Percentiles rank a stretch among this genome's conserved stretches.
Evolutionary conservation across 1,140 invertebrate genomes (phyloP).

Genomic region (Lethocerus indicus): DNA sequence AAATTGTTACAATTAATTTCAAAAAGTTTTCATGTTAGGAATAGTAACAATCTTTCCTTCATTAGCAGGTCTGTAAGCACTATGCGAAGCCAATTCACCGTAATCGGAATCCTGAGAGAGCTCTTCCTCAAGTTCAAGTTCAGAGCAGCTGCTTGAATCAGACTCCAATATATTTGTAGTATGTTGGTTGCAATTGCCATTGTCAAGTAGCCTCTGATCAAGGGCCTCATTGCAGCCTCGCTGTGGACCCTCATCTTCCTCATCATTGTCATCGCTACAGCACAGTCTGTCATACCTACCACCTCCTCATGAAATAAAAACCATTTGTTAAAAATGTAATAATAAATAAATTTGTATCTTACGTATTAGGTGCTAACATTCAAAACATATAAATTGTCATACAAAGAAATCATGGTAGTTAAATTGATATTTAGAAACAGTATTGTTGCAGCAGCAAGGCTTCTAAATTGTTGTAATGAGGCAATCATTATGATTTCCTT

Average conservation of each 20-base stretch:
- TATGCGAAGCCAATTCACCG: too few species aligned
- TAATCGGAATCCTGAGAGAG: slow-evolving; percentile 17
- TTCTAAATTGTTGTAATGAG: too few species aligned
- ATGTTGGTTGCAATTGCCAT: neutral
- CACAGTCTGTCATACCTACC: slow-evolving; percentile 16
- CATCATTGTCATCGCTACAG: slow-evolving; percentile 11
- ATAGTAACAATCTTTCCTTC: too few species aligned
- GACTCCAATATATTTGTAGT: slow-evolving; percentile 3
- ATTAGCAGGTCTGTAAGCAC: too few species aligned
- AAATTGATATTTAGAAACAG: too few species aligned
- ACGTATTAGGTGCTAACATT: too few species aligned
- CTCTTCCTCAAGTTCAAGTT: slow-evolving; percentile 18
- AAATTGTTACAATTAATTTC: too few species aligned
- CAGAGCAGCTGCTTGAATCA: slow-evolving; percentile 13
- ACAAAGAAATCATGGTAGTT: too few species aligned
- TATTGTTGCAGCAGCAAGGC: neutral
- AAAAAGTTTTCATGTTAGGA: too few species aligned
- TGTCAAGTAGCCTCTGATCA: neutral
- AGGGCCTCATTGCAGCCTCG: neutral
- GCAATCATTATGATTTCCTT: too few species aligned
- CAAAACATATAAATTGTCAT: too few species aligned
- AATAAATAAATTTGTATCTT: too few species aligned
- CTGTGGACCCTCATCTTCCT: slow-evolving; percentile 7
- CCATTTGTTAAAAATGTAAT: neutral
- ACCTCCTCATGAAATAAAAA: slow-evolving; percentile 1